Percentiles rank a stretch among this genome's conserved stretches.
Conservation (phyloP, 2,797 vertebrate species). For the Heliangelus exortis region DNA sequence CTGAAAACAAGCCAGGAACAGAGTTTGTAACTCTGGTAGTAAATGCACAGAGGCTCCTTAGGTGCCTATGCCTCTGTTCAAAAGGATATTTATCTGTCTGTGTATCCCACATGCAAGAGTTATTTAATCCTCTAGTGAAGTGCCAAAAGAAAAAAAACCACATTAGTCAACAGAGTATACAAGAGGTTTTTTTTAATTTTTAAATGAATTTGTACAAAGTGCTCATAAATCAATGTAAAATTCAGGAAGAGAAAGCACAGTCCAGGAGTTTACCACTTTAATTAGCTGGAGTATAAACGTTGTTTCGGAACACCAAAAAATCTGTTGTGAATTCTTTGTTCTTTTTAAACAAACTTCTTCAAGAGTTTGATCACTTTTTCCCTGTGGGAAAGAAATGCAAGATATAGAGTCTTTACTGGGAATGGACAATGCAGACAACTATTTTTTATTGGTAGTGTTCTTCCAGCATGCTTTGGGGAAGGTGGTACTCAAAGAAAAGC, state of each 20-base stretch:
- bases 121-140: background rate
- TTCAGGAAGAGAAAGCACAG: background rate
- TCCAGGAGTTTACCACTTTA: background rate
- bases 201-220: background rate
- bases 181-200: background rate
- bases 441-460: background rate
- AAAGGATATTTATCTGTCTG: background rate
- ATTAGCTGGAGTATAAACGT: background rate
- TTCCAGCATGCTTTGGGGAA: background rate
- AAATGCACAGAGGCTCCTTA: background rate
- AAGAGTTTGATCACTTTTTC: background rate
- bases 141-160: background rate
- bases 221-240: constrained; percentile 26
- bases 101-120: background rate
- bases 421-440: background rate
- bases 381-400: constrained; percentile 49
- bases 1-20: background rate
- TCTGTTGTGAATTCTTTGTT: background rate
- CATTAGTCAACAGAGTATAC: background rate
- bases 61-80: background rate
- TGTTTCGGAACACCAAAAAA: background rate
- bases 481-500: background rate
- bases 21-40: background rate
- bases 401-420: background rate
- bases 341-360: background rate